Evolutionary conservation across 2,113 vertebrate genomes (phyloP), one percentile per base, ranked within the genome.

Genomic region (Dunckerocampus dactyliophorus): DNA sequence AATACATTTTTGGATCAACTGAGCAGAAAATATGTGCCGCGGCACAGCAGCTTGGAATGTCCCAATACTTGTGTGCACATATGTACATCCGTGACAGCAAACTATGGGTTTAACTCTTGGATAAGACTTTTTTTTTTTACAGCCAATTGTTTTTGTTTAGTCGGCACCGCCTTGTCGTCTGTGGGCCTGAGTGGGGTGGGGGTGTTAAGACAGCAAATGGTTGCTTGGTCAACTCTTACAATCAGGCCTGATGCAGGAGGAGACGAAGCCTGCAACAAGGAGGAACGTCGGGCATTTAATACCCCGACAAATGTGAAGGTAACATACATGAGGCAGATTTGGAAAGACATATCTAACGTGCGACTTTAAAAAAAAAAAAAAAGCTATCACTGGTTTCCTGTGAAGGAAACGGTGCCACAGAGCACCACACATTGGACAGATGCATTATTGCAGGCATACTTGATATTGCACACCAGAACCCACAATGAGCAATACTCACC

Each of bases 241-340:
- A 88, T 89, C 77, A 87, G 82, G 81, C 87, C 88, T 78, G 86
- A 88, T 51, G 88, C 84, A 47, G 87, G 85, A 68, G 87, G 87
- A 84, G 87, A 89, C n/a, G 84, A 84, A 74, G 86, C 83, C 87
- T 89, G 82, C 71, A 84, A 85, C 75, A 76, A 77, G 87, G 82
- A 82, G 80, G 76, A 78, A 81, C 64, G 75, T 58, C 64, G 79
- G 63, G 60, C 34, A 56, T 80, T 81, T 64, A 80, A 47, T 47
- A 20, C 19, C 20, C 47, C 11, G 19, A 6, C 20, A 14, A 49
- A 49, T 3, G 20, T 21, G 11, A 49, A 48, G 19, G 10, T 14
- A 28, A 28, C 24, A 28, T 3, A 22, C 48, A 13, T 50, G 13
- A 8, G 6, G 21, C 4, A 15, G 49, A 50, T 50, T 50, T 4